These are phyloP conservation scores for Rotaria sp. DNA, from an alignment of 2,888 invertebrate species.

Conservation along the genomic window DNA sequence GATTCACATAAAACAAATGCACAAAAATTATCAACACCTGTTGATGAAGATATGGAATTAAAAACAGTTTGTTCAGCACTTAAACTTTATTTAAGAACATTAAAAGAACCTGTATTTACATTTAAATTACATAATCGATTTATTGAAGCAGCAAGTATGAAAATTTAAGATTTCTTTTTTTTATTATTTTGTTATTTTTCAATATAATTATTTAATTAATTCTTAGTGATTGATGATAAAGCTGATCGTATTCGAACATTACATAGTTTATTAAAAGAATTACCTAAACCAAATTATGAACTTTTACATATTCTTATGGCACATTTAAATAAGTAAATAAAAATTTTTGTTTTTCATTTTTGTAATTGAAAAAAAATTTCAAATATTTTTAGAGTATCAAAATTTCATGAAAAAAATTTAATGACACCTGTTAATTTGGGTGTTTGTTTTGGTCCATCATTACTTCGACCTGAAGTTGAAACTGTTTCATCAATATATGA, in stretches of 20 bases:
- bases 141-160: conserved; percentile 57
- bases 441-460: conserved; percentile 93
- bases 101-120: conserved; percentile 92
- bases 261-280: conserved; percentile 52
- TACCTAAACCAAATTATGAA: conserved; percentile 63
- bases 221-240: conserved; percentile 28
- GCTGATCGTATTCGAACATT: conserved; percentile 31
- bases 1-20: not conserved
- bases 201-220: not conserved
- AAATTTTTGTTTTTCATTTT: conserved; percentile 47
- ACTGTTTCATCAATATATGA: conserved; percentile 96
- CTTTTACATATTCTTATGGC: conserved; percentile 77
- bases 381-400: conserved; percentile 68
- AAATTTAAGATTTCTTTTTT: not conserved
- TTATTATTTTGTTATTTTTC: not conserved
- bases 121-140: conserved; percentile 80
- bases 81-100: conserved; percentile 83
- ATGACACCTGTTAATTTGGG: conserved; percentile 93
- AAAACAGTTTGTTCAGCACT: conserved; percentile 93
- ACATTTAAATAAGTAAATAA: conserved; percentile 73
- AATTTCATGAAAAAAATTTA: conserved; percentile 76
- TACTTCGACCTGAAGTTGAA: conserved; percentile 87
- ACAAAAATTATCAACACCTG: not conserved
- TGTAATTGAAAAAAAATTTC: conserved; percentile 43
- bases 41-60: conserved; percentile 63